Conservation (phyloP, 2,113 vertebrate species). For the Bambusicola thoracicus region DNA sequence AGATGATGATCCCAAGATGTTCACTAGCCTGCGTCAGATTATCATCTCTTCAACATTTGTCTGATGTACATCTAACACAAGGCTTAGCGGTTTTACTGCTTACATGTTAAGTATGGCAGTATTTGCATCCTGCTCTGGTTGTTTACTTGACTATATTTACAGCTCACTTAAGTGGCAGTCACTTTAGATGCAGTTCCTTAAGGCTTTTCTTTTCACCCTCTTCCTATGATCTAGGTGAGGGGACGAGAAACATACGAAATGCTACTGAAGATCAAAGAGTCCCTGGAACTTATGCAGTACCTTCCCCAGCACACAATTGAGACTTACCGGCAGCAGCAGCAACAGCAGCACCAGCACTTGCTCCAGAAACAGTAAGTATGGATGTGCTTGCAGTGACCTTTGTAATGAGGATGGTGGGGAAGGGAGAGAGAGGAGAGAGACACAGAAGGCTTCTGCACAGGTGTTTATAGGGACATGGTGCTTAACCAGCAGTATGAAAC, state of each 20-base stretch:
- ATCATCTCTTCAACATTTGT: background rate
- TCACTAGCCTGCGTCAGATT: background rate
- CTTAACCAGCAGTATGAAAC: background rate
- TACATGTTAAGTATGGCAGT: background rate
- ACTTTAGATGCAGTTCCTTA: background rate
- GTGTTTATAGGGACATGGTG: fast-evolving
- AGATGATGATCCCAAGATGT: background rate
- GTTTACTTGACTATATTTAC: background rate
- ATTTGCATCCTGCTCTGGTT: background rate
- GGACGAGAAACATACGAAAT: conserved; percentile 98
- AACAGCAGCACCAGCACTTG: conserved; percentile 97
- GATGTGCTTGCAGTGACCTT: background rate
- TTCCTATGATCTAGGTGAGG: conserved; percentile 82
- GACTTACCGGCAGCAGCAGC: conserved; percentile 96
- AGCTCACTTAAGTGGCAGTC: background rate
- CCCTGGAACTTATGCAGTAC: conserved; percentile 98
- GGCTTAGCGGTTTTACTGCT: background rate
- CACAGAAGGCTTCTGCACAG: conserved; percentile 1
- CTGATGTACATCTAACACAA: background rate
- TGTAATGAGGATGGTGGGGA: background rate
- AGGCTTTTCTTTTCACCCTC: background rate
- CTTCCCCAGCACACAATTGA: conserved; percentile 98
- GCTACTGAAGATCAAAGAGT: conserved; percentile 98
- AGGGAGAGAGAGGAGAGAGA: conserved; percentile 52
- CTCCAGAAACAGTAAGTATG: conserved; percentile 98